A percentile compares a stretch with the other conserved stretches of the same genome.
These are phyloP conservation scores for Drosophila stalkeri DNA, from an alignment of 2,888 invertebrate species.

Conservation along the genomic window DNA sequence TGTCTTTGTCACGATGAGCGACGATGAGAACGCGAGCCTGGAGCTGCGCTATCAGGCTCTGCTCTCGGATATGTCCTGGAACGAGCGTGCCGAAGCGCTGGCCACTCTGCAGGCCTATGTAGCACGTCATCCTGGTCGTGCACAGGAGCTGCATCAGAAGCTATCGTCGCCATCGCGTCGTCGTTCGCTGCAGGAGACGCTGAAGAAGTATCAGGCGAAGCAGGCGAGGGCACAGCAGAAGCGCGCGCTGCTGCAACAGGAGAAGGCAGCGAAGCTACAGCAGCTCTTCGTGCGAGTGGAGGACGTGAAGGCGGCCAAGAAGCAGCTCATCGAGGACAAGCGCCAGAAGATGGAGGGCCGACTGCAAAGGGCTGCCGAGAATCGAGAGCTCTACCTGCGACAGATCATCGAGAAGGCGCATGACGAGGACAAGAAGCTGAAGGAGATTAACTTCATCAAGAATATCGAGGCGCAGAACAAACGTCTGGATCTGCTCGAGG, in stretches of 20 bases:
- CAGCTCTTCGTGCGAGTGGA: conserved; percentile 94
- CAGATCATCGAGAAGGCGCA: conserved; percentile 97
- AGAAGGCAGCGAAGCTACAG: conserved; percentile 93
- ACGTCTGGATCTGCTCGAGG: conserved; percentile 94
- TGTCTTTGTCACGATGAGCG: conserved; percentile 81
- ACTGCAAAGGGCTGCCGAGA: conserved; percentile 94
- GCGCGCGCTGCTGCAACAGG: conserved; percentile 92
- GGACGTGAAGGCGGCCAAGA: conserved; percentile 93
- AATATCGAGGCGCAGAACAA: conserved; percentile 97
- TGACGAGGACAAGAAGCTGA: conserved; percentile 98
- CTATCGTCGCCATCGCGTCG: conserved; percentile 95
- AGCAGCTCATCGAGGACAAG: conserved; percentile 93
- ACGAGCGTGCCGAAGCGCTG: conserved; percentile 92
- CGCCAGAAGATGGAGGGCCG: conserved; percentile 90
- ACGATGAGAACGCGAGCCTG: conserved; percentile 86
- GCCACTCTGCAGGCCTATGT: conserved; percentile 92
- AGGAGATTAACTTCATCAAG: conserved; percentile 99
- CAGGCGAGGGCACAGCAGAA: conserved; percentile 96
- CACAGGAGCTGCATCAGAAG: conserved; percentile 96
- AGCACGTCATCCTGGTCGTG: conserved; percentile 95
- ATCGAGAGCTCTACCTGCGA: conserved; percentile 91
- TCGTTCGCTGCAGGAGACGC: conserved; percentile 92
- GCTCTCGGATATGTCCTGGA: conserved; percentile 92
- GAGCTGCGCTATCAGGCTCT: conserved; percentile 90
- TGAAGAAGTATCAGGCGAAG: conserved; percentile 93